phyloP scores from a whole-genome alignment of 2,113 vertebrate genomes.

The Sapayoa aenigma region DNA sequence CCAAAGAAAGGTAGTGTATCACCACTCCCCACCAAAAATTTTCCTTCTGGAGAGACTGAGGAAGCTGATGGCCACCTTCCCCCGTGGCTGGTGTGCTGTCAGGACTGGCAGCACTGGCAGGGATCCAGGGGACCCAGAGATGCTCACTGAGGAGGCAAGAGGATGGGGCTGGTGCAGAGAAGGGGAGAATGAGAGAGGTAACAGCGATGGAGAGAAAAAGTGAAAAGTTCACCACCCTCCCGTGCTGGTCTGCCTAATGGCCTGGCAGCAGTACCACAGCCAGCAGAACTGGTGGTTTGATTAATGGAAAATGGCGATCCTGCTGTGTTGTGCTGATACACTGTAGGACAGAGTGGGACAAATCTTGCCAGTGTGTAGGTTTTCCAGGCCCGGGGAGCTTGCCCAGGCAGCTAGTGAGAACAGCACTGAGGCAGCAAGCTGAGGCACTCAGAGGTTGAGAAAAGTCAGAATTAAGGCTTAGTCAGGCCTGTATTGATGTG shows the following conservation, averaged over 20 bases:
- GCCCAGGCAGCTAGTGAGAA: background rate
- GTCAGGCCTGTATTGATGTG: background rate
- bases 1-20: background rate
- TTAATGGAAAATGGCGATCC: background rate
- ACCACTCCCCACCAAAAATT: background rate
- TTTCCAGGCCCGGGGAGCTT: background rate
- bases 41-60: background rate
- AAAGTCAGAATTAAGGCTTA: background rate
- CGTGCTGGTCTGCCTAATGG: accelerated
- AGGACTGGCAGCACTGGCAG: background rate
- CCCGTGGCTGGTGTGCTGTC: accelerated
- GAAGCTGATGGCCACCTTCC: background rate
- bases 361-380: background rate
- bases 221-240: accelerated
- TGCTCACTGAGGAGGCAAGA: background rate
- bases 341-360: background rate
- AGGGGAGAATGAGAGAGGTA: background rate
- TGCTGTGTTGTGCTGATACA: background rate
- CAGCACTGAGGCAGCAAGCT: background rate
- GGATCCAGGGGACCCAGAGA: background rate
- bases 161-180: background rate
- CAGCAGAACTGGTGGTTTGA: background rate
- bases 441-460: background rate
- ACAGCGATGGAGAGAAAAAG: background rate
- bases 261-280: background rate